These are phyloP conservation scores for Trachythela sp. DNA, from an alignment of 64 coral and sea anemone species.

Conservation along the genomic window DNA sequence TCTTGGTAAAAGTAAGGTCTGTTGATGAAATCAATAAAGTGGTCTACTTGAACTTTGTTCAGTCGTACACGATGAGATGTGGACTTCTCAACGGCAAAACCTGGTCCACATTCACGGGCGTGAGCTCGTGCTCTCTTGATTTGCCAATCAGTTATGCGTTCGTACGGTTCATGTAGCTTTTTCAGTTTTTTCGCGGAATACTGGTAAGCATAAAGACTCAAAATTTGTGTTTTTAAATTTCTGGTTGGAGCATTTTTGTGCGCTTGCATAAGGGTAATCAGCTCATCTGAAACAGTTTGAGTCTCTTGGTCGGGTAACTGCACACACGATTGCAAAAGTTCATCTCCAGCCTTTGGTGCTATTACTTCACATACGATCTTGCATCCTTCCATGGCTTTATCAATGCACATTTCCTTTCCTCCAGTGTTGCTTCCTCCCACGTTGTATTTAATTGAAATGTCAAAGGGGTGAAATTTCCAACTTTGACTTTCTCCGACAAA, in stretches of 20 bases:
- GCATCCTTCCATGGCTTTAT: conserved; percentile 16
- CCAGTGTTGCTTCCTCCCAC: conserved; percentile 20
- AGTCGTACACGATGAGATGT: conserved; percentile 22
- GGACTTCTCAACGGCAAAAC: background rate
- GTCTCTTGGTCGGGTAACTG: background rate
- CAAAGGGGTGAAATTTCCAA: background rate
- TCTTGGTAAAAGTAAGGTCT: conserved; percentile 8
- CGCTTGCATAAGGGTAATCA: background rate
- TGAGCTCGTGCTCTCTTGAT: conserved; percentile 31
- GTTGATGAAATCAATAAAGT: conserved; percentile 4
- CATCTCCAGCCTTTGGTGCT: conserved; percentile 25
- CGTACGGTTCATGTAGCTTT: conserved; percentile 23
- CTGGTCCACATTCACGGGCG: conserved; percentile 10
- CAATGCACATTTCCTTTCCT: conserved; percentile 15
- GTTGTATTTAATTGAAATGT: conserved; percentile 9
- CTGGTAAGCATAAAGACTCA: conserved; percentile 22
- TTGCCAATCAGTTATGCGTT: conserved; percentile 15
- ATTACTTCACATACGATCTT: conserved; percentile 4
- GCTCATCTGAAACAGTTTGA: background rate
- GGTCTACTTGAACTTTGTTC: conserved; percentile 6
- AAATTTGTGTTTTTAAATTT: conserved; percentile 28
- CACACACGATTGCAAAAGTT: conserved; percentile 22
- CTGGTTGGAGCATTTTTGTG: conserved; percentile 20
- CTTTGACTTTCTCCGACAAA: background rate
- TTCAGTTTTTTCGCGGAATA: background rate